phyloP scores from a whole-genome alignment of 2,797 vertebrate species.

The Molothrus ater region DNA sequence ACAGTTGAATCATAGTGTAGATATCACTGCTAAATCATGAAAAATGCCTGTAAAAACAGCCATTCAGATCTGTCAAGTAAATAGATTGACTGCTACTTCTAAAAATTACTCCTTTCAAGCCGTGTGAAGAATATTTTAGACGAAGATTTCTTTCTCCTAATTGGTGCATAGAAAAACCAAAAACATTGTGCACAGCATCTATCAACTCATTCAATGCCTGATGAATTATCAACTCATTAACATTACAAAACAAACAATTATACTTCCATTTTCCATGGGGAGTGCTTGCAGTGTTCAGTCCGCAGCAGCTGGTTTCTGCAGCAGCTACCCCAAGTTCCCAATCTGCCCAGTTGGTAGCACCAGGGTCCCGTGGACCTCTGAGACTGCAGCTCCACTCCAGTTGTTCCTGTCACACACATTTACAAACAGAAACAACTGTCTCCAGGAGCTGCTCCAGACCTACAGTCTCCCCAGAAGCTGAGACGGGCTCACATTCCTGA shows the following conservation, averaged over 20 bases:
- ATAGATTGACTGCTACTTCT: not conserved
- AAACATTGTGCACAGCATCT: not conserved
- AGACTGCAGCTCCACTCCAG: not conserved
- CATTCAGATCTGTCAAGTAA: not conserved
- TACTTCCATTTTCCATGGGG: not conserved
- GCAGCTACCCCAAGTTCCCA: not conserved
- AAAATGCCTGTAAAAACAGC: not conserved
- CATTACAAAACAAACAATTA: not conserved
- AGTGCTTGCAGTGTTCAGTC: not conserved
- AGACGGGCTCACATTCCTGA: not conserved
- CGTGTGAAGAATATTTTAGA: not conserved
- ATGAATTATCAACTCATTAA: not conserved
- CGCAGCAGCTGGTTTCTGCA: fast-evolving
- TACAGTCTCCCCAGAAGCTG: not conserved
- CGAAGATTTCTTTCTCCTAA: not conserved
- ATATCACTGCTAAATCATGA: not conserved
- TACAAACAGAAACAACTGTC: not conserved
- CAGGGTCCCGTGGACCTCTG: not conserved
- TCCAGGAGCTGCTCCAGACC: not conserved
- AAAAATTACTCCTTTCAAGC: not conserved
- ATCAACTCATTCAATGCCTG: not conserved
- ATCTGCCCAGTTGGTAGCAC: not conserved
- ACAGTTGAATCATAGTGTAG: not conserved
- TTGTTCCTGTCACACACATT: not conserved
- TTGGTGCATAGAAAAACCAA: not conserved